A percentile compares a stretch with the other conserved stretches of the same genome.
Evolutionary conservation across 2,888 invertebrate species (phyloP).

Genomic region (Conistra vaccinii): DNA sequence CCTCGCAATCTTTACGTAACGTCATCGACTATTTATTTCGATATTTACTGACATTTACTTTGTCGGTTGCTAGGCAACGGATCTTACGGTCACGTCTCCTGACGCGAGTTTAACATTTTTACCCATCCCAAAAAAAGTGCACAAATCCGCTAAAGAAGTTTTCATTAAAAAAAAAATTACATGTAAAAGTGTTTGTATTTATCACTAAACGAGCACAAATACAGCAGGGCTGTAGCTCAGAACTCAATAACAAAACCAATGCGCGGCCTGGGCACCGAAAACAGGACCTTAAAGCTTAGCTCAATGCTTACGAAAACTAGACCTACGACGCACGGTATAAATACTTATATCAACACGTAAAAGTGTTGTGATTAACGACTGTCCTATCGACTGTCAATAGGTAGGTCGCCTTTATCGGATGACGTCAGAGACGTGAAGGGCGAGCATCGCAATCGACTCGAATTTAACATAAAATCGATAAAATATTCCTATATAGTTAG

Average conservation of each 20-base stretch:
- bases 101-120: too few species aligned
- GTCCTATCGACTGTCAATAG: constrained; percentile 45
- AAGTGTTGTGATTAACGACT: constrained; percentile 57
- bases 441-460: constrained; percentile 52
- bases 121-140: too few species aligned
- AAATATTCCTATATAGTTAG: constrained; percentile 47
- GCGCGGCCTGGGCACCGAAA: neutral
- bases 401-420: constrained; percentile 56
- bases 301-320: neutral
- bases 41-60: too few species aligned
- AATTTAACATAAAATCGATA: constrained; percentile 63
- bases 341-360: constrained; percentile 10
- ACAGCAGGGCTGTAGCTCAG: neutral
- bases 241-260: neutral
- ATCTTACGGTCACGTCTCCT: too few species aligned
- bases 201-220: neutral
- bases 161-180: too few species aligned
- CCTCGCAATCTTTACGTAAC: too few species aligned
- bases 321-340: neutral
- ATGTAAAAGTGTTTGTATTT: neutral
- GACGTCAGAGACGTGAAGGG: constrained; percentile 60
- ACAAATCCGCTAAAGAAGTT: too few species aligned
- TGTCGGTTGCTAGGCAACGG: too few species aligned
- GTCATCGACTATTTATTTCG: too few species aligned
- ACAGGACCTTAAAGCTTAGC: neutral